These are phyloP conservation scores for Mylabris sibirica DNA, from an alignment of 2,888 invertebrate genomes.

Conservation along the genomic window DNA sequence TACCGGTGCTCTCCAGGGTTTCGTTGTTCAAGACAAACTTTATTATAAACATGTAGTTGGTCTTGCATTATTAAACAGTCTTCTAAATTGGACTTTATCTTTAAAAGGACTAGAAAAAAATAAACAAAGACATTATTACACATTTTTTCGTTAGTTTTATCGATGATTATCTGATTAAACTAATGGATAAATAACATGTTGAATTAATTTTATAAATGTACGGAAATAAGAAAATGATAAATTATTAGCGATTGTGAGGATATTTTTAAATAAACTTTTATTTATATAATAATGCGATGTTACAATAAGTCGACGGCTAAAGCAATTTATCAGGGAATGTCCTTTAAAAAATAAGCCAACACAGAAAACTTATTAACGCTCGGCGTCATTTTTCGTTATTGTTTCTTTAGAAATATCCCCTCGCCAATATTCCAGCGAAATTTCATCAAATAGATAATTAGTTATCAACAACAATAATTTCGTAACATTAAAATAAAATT, in stretches of 20 bases:
- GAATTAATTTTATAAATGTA: conserved; percentile 19
- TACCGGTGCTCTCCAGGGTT: conserved; percentile 37
- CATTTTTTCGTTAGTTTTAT: background rate
- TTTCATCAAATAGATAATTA: conserved; percentile 14
- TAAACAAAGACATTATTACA: background rate
- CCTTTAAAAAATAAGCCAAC: conserved; percentile 26
- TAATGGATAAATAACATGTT: conserved; percentile 23
- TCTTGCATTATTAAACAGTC: conserved; percentile 40
- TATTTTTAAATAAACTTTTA: conserved; percentile 28
- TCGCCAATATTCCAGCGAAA: background rate
- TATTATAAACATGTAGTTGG: conserved; percentile 43
- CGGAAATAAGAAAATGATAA: conserved; percentile 31
- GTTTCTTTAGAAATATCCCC: conserved; percentile 13
- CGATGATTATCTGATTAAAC: conserved; percentile 19
- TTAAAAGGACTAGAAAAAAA: conserved; percentile 10
- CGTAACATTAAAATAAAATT: background rate
- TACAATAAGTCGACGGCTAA: conserved; percentile 17
- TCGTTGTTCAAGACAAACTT: conserved; percentile 39
- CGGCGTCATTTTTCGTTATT: background rate
- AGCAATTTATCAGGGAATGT: conserved; percentile 26
- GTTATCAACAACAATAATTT: conserved; percentile 8
- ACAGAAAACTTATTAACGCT: conserved; percentile 28
- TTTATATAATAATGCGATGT: conserved; percentile 26
- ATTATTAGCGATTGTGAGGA: conserved; percentile 19
- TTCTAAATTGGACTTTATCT: conserved; percentile 33